Percentiles rank a stretch among this genome's conserved stretches.
These are phyloP conservation scores for Drosophila sp. DNA, from an alignment of 1,140 invertebrate species.

Conservation along the genomic window DNA sequence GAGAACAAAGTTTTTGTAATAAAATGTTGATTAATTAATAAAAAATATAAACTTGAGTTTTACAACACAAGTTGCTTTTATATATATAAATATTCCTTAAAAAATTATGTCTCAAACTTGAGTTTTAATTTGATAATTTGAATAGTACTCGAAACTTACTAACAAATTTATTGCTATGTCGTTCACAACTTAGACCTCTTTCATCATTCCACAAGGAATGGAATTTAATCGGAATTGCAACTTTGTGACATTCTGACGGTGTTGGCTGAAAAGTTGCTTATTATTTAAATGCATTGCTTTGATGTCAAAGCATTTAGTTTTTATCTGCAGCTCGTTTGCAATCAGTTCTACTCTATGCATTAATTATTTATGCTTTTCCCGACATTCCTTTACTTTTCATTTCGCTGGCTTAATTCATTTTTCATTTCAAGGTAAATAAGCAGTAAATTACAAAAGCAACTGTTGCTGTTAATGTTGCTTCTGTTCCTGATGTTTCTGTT, in stretches of 20 bases:
- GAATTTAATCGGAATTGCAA: constrained; percentile 32
- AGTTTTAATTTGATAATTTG: no score
- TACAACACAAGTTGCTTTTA: no score
- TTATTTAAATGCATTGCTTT: constrained; percentile 57
- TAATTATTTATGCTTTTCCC: constrained; percentile 65
- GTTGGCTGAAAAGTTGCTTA: constrained; percentile 33
- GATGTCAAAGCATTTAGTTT: constrained; percentile 78
- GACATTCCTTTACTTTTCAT: constrained; percentile 5
- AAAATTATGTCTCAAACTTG: no score
- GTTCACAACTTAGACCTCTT: no score
- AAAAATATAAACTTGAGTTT: no score
- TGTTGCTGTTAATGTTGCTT: constrained; percentile 27
- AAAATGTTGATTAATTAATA: no score
- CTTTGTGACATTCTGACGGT: constrained; percentile 35
- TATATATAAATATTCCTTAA: no score
- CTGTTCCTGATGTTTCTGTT: constrained; percentile 25
- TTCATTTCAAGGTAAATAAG: constrained; percentile 78
- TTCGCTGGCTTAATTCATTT: constrained; percentile 78
- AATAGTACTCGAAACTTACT: no score
- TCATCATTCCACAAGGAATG: no score
- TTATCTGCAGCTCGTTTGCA: constrained; percentile 28
- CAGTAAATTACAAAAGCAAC: constrained; percentile 72
- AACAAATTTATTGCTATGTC: no score
- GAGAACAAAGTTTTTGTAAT: no score
- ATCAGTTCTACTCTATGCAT: constrained; percentile 38